Evolutionary conservation across 92 coral and sea anemone species (phyloP).

Genomic region (Zoanthus sociatus): DNA sequence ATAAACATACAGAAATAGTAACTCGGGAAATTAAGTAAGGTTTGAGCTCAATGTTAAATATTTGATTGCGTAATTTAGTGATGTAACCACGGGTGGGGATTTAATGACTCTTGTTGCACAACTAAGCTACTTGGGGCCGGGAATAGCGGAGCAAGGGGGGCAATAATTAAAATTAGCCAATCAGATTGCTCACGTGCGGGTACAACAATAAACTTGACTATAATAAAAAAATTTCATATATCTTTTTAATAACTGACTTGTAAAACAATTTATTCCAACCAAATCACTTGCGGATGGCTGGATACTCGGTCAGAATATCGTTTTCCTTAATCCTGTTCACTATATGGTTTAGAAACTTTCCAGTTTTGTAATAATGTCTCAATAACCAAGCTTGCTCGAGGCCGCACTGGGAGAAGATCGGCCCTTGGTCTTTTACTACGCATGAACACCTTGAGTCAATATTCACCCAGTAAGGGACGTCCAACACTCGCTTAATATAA

Average conservation of each 20-base stretch:
- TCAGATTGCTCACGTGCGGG: not conserved
- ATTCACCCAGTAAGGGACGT: not conserved
- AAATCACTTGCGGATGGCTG: not conserved
- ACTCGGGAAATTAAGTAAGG: too few species aligned
- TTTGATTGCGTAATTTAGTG: too few species aligned
- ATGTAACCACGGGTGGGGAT: too few species aligned
- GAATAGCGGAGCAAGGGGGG: too few species aligned
- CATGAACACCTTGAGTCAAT: not conserved
- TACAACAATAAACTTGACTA: not conserved
- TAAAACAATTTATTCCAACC: slow-evolving; percentile 18
- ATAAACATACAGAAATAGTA: too few species aligned
- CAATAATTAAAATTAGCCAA: not conserved
- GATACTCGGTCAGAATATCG: not conserved
- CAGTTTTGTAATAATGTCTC: not conserved
- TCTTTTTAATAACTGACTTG: slow-evolving; percentile 20
- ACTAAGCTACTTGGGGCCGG: too few species aligned
- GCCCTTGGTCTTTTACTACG: not conserved
- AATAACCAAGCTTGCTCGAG: not conserved
- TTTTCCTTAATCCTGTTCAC: too few species aligned
- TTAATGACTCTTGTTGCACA: too few species aligned
- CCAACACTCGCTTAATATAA: not conserved
- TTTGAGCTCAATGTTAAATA: too few species aligned
- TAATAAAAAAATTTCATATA: not conserved
- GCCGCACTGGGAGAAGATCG: not conserved
- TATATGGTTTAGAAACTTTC: not conserved